Conservation (phyloP, 2,888 invertebrate species). For the Rhamphomyia laevipes region DNA sequence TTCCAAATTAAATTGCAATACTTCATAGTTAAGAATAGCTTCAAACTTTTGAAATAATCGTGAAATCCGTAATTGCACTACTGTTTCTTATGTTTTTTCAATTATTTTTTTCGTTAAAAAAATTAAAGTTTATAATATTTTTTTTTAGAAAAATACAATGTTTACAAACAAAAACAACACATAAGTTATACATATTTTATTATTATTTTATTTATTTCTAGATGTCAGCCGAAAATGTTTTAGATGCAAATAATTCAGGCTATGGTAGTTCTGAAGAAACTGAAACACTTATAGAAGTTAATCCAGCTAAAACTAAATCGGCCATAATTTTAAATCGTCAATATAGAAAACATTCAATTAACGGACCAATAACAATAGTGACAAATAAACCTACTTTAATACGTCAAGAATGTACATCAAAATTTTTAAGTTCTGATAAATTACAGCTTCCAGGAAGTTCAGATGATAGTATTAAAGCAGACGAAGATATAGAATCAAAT, state of each 20-base stretch:
- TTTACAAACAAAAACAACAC: too few relatives aligned
- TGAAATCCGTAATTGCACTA: too few relatives aligned
- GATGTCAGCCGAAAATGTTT: slow-evolving; percentile 41
- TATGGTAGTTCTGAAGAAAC: slow-evolving; percentile 73
- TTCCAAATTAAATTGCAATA: too few relatives aligned
- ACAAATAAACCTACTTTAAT: slow-evolving; percentile 68
- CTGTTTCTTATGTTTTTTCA: too few relatives aligned
- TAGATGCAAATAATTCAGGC: slow-evolving; percentile 49
- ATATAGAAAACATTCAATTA: slow-evolving; percentile 32
- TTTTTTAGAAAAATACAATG: too few relatives aligned
- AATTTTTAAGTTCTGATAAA: slow-evolving; percentile 55
- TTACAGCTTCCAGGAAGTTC: slow-evolving; percentile 65
- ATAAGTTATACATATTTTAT: too few relatives aligned
- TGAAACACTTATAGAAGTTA: slow-evolving; percentile 58
- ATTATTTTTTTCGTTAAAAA: too few relatives aligned
- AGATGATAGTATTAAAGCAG: slow-evolving; percentile 59
- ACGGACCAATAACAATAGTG: slow-evolving; percentile 39
- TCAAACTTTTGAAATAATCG: too few relatives aligned
- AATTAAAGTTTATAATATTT: too few relatives aligned
- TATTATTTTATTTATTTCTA: slow-evolving; percentile 16
- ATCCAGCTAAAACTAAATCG: slow-evolving; percentile 33
- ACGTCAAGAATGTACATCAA: slow-evolving; percentile 76
- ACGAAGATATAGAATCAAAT: slow-evolving; percentile 47
- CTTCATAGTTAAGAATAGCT: too few relatives aligned
- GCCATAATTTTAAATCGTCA: slow-evolving; percentile 27